Evolutionary conservation across 2,888 invertebrate genomes (phyloP).

Genomic region (Chrysodeixis includens): DNA sequence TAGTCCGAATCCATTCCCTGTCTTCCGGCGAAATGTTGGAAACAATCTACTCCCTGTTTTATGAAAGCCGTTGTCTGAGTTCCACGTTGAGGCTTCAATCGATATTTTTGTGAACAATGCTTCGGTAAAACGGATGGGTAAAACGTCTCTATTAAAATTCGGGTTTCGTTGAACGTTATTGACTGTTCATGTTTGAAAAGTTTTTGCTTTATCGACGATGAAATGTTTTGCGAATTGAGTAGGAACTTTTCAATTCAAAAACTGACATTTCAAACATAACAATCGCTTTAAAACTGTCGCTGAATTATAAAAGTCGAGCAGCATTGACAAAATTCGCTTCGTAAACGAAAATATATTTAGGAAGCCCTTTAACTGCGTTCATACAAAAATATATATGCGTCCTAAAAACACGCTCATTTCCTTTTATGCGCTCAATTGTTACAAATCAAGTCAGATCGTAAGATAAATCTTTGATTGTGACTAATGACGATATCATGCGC

Average conservation of each 20-base stretch:
- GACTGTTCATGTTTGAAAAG: slow-evolving; percentile 19
- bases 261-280: background rate
- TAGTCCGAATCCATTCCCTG: slow-evolving; percentile 84
- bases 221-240: background rate
- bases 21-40: slow-evolving; percentile 81
- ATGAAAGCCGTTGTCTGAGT: slow-evolving; percentile 73
- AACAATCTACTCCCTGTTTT: slow-evolving; percentile 82
- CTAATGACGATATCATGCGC: slow-evolving; percentile 51
- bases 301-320: too few relatives aligned
- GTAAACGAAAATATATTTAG: background rate
- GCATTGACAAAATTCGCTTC: too few relatives aligned
- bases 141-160: slow-evolving; percentile 42
- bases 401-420: slow-evolving; percentile 28
- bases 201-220: slow-evolving; percentile 2
- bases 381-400: slow-evolving; percentile 9
- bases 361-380: background rate
- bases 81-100: slow-evolving; percentile 55
- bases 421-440: slow-evolving; percentile 49
- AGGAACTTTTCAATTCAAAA: background rate
- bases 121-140: slow-evolving; percentile 36
- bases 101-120: slow-evolving; percentile 61
- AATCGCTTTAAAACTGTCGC: too few relatives aligned
- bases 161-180: slow-evolving; percentile 22
- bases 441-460: slow-evolving; percentile 45
- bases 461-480: slow-evolving; percentile 59